Evolutionary conservation across 2,113 vertebrate species (phyloP).

Genomic region (Caranx ignobilis): DNA sequence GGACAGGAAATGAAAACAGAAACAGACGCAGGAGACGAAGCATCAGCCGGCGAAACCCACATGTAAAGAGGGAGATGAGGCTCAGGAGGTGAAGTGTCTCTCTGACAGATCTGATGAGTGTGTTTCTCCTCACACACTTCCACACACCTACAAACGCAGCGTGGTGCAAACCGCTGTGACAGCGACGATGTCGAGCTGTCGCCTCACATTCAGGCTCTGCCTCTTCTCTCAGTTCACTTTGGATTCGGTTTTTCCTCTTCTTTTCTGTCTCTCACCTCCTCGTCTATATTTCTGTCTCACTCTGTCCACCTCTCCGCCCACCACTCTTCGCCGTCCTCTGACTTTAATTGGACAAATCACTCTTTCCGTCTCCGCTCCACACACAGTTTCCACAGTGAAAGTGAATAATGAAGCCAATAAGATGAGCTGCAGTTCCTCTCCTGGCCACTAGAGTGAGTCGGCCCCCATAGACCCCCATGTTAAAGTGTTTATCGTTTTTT

Average conservation of each 20-base stretch:
- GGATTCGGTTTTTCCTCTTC: background rate
- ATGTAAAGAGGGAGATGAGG: background rate
- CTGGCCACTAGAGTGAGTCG: too few relatives aligned
- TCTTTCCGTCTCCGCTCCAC: too few relatives aligned
- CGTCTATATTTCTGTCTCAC: background rate
- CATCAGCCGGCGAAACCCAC: too few relatives aligned
- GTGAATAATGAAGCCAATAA: too few relatives aligned
- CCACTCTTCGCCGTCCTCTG: background rate
- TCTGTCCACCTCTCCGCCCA: background rate
- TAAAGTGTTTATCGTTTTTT: too few relatives aligned
- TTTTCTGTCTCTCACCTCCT: background rate
- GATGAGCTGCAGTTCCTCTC: too few relatives aligned
- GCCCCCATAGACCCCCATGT: too few relatives aligned
- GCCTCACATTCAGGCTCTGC: background rate
- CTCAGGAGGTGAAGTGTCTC: background rate
- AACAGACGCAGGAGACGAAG: too few relatives aligned
- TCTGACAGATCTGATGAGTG: conserved; percentile 7
- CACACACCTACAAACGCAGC: background rate
- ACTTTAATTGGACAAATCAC: background rate
- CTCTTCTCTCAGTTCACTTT: too few relatives aligned
- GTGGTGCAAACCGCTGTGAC: background rate
- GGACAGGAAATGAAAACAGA: too few relatives aligned
- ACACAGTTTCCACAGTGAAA: too few relatives aligned
- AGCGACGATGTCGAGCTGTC: conserved; percentile 4
- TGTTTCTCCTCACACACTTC: background rate